These are phyloP conservation scores for Phaonia tiefii DNA, from an alignment of 2,888 invertebrate species.

Conservation along the genomic window DNA sequence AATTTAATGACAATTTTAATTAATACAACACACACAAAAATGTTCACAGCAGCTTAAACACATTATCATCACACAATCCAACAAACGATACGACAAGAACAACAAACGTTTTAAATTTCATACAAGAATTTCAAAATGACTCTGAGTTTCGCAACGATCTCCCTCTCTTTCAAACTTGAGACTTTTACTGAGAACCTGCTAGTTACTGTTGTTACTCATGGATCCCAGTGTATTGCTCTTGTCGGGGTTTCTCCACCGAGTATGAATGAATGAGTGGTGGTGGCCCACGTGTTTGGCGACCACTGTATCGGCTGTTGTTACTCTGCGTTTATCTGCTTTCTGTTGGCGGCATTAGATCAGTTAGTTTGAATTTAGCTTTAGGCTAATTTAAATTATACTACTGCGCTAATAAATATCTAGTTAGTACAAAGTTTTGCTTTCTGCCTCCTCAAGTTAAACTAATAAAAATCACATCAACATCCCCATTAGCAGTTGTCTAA, in stretches of 20 bases:
- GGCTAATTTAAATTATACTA: constrained; percentile 12
- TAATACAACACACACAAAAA: constrained; percentile 44
- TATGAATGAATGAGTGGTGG: constrained; percentile 2
- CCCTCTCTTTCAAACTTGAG: too few species aligned
- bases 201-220: too few species aligned
- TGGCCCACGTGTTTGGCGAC: too few species aligned
- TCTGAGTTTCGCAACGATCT: neutral
- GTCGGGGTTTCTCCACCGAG: too few species aligned
- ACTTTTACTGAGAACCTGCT: neutral
- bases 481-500: constrained; percentile 59
- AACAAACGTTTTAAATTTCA: constrained; percentile 15
- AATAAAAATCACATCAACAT: constrained; percentile 65
- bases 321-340: neutral
- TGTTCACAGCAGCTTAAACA: neutral
- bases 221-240: too few species aligned
- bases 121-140: neutral
- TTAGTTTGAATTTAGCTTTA: constrained; percentile 30
- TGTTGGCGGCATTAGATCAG: neutral
- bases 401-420: neutral
- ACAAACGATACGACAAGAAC: neutral
- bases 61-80: constrained; percentile 38
- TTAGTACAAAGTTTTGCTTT: neutral
- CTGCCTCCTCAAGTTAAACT: constrained; percentile 27
- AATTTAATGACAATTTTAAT: constrained; percentile 66
- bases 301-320: too few species aligned